A percentile compares a stretch with the other conserved stretches of the same genome.
Evolutionary conservation across 2,113 vertebrate genomes (phyloP).

Genomic region (Clarias macrocephalus): DNA sequence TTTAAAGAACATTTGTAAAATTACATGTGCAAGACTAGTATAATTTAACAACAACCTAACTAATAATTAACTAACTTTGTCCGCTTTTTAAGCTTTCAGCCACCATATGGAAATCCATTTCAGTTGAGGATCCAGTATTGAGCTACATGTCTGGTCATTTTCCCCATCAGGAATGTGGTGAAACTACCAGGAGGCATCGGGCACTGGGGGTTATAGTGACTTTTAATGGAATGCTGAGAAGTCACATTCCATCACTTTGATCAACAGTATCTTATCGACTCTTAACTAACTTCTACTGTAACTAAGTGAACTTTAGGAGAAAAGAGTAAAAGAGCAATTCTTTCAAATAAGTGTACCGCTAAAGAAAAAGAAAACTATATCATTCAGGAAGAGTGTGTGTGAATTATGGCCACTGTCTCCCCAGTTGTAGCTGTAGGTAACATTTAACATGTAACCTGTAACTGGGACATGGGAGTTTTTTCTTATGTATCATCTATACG

Average conservation of each 20-base stretch:
- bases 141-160: constrained; percentile 30
- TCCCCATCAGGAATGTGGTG: constrained; percentile 24
- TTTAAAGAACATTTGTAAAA: constrained; percentile 59
- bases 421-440: neutral
- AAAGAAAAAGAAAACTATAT: no score
- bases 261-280: neutral
- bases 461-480: neutral
- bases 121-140: neutral
- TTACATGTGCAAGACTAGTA: neutral
- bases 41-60: neutral
- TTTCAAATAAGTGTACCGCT: no score
- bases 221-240: constrained; percentile 57
- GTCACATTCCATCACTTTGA: constrained; percentile 64
- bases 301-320: no score
- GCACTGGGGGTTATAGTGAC: constrained; percentile 31
- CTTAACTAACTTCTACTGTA: no score
- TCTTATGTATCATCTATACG: neutral
- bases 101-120: neutral
- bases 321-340: no score
- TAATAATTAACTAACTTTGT: neutral
- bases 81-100: neutral
- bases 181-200: constrained; percentile 4
- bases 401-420: no score
- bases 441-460: constrained; percentile 7
- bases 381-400: no score